These are phyloP conservation scores for Prionailurus viverrinus DNA, from an alignment of 2,113 vertebrate species.

Conservation along the genomic window DNA sequence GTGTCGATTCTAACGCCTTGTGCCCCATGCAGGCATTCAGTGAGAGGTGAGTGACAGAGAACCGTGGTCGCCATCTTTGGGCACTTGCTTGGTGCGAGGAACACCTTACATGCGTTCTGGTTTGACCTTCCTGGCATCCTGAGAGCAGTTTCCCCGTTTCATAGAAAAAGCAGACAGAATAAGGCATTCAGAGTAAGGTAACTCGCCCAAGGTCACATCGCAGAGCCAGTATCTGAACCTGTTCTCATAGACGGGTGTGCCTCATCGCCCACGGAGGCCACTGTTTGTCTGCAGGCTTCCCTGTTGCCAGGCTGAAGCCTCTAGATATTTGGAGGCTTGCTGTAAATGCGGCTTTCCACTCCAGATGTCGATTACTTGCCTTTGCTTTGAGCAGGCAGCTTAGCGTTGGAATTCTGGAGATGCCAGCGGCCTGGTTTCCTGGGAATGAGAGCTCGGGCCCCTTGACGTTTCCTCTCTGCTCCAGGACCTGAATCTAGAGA, in stretches of 20 bases:
- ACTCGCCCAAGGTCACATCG: too few species aligned
- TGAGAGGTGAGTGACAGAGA: too few species aligned
- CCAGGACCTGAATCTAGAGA: background rate
- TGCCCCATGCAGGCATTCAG: background rate
- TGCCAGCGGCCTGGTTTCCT: background rate
- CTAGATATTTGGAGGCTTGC: accelerated
- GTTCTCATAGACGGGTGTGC: accelerated
- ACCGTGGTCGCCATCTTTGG: background rate
- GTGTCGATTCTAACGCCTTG: background rate
- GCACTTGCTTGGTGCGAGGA: background rate
- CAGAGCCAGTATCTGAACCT: background rate
- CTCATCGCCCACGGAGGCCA: background rate
- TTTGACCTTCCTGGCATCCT: background rate
- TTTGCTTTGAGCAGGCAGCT: background rate
- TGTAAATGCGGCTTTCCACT: background rate
- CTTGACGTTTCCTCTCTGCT: background rate
- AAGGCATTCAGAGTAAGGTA: background rate
- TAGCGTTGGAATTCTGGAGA: background rate
- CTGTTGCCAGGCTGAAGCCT: background rate
- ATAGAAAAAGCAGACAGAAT: background rate
- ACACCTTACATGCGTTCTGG: accelerated
- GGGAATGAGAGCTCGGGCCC: background rate
- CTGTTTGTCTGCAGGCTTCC: background rate
- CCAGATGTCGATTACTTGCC: accelerated
- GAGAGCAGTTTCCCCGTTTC: background rate